These are phyloP conservation scores for Dasyornis broadbenti DNA, from an alignment of 2,113 vertebrate species.

Conservation along the genomic window DNA sequence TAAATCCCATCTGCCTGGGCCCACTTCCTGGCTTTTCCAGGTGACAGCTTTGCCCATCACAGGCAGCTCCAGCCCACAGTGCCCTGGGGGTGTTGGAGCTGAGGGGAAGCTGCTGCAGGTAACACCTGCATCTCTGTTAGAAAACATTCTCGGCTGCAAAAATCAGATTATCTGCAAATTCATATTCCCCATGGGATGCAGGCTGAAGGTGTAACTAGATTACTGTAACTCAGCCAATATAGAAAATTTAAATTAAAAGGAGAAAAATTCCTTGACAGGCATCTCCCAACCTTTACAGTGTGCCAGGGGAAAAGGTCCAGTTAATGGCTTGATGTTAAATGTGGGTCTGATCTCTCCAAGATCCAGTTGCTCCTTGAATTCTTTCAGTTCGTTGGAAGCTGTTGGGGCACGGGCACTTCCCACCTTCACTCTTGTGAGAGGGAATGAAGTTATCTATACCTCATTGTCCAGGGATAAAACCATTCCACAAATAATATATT, in stretches of 20 bases:
- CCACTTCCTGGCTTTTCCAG: neutral
- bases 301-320: neutral
- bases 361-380: neutral
- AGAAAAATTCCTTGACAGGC: neutral
- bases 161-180: neutral
- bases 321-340: neutral
- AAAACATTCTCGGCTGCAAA: neutral
- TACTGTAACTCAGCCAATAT: neutral
- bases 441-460: neutral
- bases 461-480: neutral
- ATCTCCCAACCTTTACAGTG: neutral
- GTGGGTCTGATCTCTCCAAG: neutral
- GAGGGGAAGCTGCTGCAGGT: neutral
- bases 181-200: fast-evolving
- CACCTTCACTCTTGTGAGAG: neutral
- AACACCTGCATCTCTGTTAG: neutral
- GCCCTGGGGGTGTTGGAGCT: too few species aligned
- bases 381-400: neutral
- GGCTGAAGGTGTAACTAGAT: neutral
- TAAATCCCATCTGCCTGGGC: neutral
- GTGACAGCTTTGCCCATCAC: neutral
- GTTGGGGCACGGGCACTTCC: neutral
- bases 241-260: neutral
- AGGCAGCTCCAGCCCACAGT: fast-evolving
- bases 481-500: neutral